phyloP scores from a whole-genome alignment of 2,797 vertebrate species.

The Glossophaga mutica region DNA sequence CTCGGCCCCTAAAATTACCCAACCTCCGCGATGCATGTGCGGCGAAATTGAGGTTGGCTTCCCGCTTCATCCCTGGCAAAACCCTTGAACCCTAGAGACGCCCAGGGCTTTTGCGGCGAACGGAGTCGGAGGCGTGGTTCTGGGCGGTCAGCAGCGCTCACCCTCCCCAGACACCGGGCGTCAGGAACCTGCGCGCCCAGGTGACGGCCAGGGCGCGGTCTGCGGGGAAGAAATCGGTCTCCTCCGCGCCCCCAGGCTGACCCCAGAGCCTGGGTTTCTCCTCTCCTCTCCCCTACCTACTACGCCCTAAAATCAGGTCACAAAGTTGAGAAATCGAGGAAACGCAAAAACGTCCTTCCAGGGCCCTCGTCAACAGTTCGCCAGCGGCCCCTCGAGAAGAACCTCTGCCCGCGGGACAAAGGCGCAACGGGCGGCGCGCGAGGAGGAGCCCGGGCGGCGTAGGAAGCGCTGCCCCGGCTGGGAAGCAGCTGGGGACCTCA shows the following conservation, averaged over 20 bases:
- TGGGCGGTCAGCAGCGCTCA: accelerated
- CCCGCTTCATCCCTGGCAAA: neutral
- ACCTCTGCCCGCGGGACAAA: slow-evolving; percentile 59
- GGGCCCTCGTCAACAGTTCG: neutral
- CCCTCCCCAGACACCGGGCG: neutral
- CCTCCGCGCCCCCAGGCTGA: neutral
- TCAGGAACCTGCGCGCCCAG: slow-evolving; percentile 51
- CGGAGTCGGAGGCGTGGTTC: slow-evolving; percentile 25
- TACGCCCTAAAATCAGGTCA: neutral
- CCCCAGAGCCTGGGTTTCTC: neutral
- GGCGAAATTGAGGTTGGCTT: neutral
- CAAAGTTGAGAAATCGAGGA: slow-evolving; percentile 41
- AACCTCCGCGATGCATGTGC: neutral
- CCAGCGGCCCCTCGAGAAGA: neutral
- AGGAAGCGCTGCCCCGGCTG: slow-evolving; percentile 70
- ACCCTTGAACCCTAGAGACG: neutral
- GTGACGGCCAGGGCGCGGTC: slow-evolving; percentile 42
- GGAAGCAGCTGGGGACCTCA: slow-evolving; percentile 73
- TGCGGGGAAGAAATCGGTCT: neutral
- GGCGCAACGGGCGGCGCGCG: slow-evolving; percentile 42
- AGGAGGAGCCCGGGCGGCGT: slow-evolving; percentile 49
- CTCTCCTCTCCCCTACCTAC: neutral
- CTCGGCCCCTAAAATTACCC: neutral
- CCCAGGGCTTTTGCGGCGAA: neutral
- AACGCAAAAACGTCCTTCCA: neutral